Evolutionary conservation across 2,113 vertebrate genomes (phyloP), one percentile per base, ranked within the genome.

Genomic region (Nettapus auritus): DNA sequence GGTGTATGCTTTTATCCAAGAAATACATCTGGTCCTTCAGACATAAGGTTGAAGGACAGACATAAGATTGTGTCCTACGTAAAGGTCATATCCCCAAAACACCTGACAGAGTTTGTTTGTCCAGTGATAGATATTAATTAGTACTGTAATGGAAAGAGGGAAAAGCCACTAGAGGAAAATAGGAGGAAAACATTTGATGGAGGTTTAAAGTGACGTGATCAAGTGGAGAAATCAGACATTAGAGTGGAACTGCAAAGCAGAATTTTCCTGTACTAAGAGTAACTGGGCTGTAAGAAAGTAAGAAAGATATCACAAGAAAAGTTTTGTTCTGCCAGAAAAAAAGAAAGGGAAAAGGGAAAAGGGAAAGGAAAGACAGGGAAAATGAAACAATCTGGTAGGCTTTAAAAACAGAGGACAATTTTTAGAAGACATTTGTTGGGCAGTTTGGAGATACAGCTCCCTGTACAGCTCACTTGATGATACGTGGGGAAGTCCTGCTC

Each of bases 141-240:
- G 17, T 2, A 28, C 26, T n/a, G 19, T 9, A 40, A 13, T 2
- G 22, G 55, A 38, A 77, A 85, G 40, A 73, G 19, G 46, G 50
- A 67, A 85, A 81, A 88, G 52, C 15, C 87, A 17, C 40, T 63
- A 3, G 7, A 29, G 48, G 34, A 22, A 67, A 82, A 62, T 2
- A 11, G 26, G 44, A 33, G 55, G 52, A 19, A 53, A 31, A 62
- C 26, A 31, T 71, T 50, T 31, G 8, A 38, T 12, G 38, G 6
- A 64, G 29, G 11, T 16, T 85, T 60, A 13, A 83, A 79, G 57
- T 11, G 34, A 34, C 31, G 3, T 2, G 29, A 33, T 26, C 62
- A 44, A 55, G 23, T 4, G 15, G 55, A 11, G 7, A 48, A 74
- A 57, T 7, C 0, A 0, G 21, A 40, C 53, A 19, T n/a, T 17